phyloP scores from a whole-genome alignment of 2,888 invertebrate species.

The Melanostoma mellinum region DNA sequence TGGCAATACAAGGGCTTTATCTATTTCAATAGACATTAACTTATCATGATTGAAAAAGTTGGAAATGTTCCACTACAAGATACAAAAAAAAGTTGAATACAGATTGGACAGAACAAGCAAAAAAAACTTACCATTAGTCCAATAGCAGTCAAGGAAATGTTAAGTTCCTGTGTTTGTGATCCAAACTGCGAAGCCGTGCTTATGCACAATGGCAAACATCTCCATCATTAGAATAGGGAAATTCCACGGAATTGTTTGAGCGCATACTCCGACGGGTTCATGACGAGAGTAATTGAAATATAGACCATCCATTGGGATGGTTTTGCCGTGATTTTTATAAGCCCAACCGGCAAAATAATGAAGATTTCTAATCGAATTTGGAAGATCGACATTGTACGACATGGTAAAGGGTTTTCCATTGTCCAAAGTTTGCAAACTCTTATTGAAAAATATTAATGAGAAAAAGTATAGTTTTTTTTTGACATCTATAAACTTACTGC shows the following conservation, averaged over 20 bases:
- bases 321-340: constrained; percentile 92
- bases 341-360: constrained; percentile 97
- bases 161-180: constrained; percentile 96
- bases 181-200: constrained; percentile 98
- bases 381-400: constrained; percentile 87
- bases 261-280: constrained; percentile 97
- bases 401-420: constrained; percentile 94
- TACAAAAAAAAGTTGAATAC: constrained; percentile 12
- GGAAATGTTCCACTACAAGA: constrained; percentile 96
- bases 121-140: constrained; percentile 91
- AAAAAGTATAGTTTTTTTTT: background rate
- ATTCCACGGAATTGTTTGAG: constrained; percentile 84
- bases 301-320: constrained; percentile 90
- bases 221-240: constrained; percentile 95
- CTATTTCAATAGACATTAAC: constrained; percentile 88
- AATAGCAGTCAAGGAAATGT: constrained; percentile 98
- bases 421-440: constrained; percentile 96
- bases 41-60: constrained; percentile 97
- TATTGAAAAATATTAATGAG: constrained; percentile 30
- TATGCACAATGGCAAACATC: constrained; percentile 94
- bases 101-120: background rate
- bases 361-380: constrained; percentile 84
- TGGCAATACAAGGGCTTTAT: constrained; percentile 90
- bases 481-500: constrained; percentile 85
- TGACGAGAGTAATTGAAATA: constrained; percentile 92